Evolutionary conservation across 2,797 vertebrate species (phyloP), one percentile per base, ranked within the genome.

Genomic region (Chaunax sp.): DNA sequence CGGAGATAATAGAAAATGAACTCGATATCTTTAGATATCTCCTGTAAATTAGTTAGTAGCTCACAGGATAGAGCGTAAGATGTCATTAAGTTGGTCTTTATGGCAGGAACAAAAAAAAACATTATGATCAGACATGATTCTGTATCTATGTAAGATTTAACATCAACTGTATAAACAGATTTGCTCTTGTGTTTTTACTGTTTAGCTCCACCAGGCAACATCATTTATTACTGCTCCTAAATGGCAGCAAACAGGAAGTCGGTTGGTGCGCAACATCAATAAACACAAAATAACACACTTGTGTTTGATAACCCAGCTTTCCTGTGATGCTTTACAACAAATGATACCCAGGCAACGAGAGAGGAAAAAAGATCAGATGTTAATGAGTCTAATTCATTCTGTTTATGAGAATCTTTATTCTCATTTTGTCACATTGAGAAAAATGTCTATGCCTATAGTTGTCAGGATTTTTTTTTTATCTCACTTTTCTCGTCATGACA

Each of bases 341-440:
- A 64, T 41, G 12, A 53, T 30, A 14, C 64, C 50, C 40, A 28
- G 9, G 43, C 47, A 58, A 59, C 4, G 1, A 46, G 14, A 51
- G 25, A 64, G 46, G 3, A 16, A n/a, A 68, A 55, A 45, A 64
- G 22, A 63, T 52, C 13, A 50, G 56, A 41, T 46, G 22, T 14
- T 40, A 47, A 49, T 26, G 23, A 55, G 66, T 30, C 18, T 11
- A 58, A 51, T 41, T 44, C n/a, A 16, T 18, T 75, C 43, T 67
- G 49, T 52, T 54, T 12, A 59, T 26, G 54, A 30, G 23, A 37
- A 46, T 13, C 43, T 54, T 66, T 60, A 35, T 20, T 19, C 50
- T 53, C 23, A 40, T 58, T 66, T 63, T 54, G 72, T 53, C 46
- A 53, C 33, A 20, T 38, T 33, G 60, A 35, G 15, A 33, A 20